phyloP scores from a whole-genome alignment of 2,888 invertebrate genomes.

The Lycophotia porphyrea region DNA sequence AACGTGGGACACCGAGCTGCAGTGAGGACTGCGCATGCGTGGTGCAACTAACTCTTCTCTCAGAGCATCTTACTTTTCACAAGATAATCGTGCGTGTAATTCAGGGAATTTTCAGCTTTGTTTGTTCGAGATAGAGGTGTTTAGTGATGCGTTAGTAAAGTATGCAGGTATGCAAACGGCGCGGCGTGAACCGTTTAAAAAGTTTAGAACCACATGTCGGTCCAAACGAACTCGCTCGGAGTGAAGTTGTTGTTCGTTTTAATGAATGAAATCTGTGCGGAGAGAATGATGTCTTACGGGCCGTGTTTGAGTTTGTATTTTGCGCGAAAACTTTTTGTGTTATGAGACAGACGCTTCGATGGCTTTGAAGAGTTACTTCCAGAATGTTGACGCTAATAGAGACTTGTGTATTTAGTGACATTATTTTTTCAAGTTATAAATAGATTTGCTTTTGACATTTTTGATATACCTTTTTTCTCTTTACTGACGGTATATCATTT shows the following conservation, averaged over 20 bases:
- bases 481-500: background rate
- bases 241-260: slow-evolving; percentile 73
- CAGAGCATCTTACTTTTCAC: slow-evolving; percentile 72
- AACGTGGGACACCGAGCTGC: slow-evolving; percentile 83
- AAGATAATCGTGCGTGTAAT: slow-evolving; percentile 55
- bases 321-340: slow-evolving; percentile 54
- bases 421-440: slow-evolving; percentile 8
- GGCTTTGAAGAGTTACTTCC: slow-evolving; percentile 21
- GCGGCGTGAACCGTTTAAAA: slow-evolving; percentile 77
- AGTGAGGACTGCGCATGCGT: slow-evolving; percentile 84
- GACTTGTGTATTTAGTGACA: slow-evolving; percentile 8
- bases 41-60: slow-evolving; percentile 80
- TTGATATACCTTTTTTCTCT: background rate
- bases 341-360: slow-evolving; percentile 18
- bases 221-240: slow-evolving; percentile 74
- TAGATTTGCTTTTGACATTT: background rate
- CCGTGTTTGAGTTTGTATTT: slow-evolving; percentile 60
- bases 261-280: slow-evolving; percentile 74
- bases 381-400: slow-evolving; percentile 13
- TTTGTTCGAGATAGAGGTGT: slow-evolving; percentile 55
- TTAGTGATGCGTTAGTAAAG: slow-evolving; percentile 26
- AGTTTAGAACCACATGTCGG: slow-evolving; percentile 79
- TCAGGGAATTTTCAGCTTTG: slow-evolving; percentile 70
- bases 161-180: slow-evolving; percentile 69
- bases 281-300: slow-evolving; percentile 69